These are phyloP conservation scores for Poeciliopsis presidionis DNA, from an alignment of 2,797 vertebrate species.

Conservation along the genomic window DNA sequence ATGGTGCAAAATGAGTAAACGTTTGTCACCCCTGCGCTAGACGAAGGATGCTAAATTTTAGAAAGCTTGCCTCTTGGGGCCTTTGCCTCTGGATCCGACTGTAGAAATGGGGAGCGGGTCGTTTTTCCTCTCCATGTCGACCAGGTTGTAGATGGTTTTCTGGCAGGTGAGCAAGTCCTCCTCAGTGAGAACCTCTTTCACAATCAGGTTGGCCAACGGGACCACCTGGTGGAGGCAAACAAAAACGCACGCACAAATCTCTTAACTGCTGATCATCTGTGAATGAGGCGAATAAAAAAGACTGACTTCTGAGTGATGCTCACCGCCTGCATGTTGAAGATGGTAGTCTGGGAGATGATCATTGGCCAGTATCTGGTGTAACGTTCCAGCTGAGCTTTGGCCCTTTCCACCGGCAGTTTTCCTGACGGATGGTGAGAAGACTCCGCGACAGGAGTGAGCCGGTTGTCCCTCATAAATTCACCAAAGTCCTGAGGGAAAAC, in stretches of 20 bases:
- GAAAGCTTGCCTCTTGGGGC: conserved; percentile 87
- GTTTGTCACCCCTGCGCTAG: too few relatives aligned
- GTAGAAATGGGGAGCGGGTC: conserved; percentile 98
- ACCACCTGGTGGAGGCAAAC: conserved; percentile 85
- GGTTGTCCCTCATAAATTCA: conserved; percentile 99
- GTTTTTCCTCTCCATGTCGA: conserved; percentile 99
- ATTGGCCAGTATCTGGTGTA: conserved; percentile 99
- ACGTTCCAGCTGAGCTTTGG: conserved; percentile 94
- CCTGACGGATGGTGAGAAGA: conserved; percentile 82
- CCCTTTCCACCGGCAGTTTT: conserved; percentile 89
- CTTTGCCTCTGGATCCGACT: conserved; percentile 97
- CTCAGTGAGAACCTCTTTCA: conserved; percentile 93
- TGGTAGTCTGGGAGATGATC: conserved; percentile 99
- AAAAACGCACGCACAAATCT: background rate
- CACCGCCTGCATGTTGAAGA: conserved; percentile 99
- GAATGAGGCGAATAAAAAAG: background rate
- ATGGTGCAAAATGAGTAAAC: too few relatives aligned
- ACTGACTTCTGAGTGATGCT: conserved; percentile 53
- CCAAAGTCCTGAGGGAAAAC: conserved; percentile 91
- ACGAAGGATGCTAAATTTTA: background rate
- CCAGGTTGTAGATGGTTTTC: conserved; percentile 97
- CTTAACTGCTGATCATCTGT: background rate
- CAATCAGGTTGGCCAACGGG: conserved; percentile 95
- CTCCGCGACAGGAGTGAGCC: conserved; percentile 93
- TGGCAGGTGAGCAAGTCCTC: conserved; percentile 98